Evolutionary conservation across 2,888 invertebrate species (phyloP).

Genomic region (Fragum whitleyi): DNA sequence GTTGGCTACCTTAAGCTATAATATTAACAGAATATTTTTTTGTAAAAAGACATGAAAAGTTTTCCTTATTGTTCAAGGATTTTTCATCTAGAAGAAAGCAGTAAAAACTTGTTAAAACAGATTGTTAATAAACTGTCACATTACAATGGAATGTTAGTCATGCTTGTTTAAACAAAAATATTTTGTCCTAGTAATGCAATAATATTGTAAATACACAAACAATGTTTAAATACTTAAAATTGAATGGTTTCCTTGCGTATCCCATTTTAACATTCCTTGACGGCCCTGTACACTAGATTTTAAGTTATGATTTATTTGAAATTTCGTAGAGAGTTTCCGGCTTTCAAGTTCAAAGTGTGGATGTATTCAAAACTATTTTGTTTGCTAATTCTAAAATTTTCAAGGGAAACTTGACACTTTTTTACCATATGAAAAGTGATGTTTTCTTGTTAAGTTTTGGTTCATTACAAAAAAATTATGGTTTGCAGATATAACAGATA

Average conservation of each 20-base stretch:
- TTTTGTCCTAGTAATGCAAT: background rate
- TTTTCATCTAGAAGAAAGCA: background rate
- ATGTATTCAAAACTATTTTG: background rate
- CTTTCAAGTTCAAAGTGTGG: background rate
- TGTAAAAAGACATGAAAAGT: too few species aligned
- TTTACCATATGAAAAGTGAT: too few species aligned
- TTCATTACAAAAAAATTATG: too few species aligned
- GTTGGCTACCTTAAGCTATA: too few species aligned
- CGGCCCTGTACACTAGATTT: background rate
- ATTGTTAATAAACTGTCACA: constrained; percentile 13
- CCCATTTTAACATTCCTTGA: background rate
- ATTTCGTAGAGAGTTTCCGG: background rate
- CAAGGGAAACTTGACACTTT: too few species aligned
- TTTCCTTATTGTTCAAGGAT: too few species aligned
- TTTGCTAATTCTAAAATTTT: too few species aligned
- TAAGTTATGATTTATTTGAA: constrained; percentile 4
- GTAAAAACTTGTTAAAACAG: constrained; percentile 11
- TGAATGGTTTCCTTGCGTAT: background rate
- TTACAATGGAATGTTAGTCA: constrained; percentile 24
- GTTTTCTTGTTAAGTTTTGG: too few species aligned
- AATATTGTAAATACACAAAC: background rate
- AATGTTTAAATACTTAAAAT: background rate
- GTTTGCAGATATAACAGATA: too few species aligned
- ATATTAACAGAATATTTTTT: too few species aligned
- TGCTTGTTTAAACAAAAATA: constrained; percentile 23